Conservation (phyloP, 1,140 invertebrate species). For the Bombus pascuorum region DNA sequence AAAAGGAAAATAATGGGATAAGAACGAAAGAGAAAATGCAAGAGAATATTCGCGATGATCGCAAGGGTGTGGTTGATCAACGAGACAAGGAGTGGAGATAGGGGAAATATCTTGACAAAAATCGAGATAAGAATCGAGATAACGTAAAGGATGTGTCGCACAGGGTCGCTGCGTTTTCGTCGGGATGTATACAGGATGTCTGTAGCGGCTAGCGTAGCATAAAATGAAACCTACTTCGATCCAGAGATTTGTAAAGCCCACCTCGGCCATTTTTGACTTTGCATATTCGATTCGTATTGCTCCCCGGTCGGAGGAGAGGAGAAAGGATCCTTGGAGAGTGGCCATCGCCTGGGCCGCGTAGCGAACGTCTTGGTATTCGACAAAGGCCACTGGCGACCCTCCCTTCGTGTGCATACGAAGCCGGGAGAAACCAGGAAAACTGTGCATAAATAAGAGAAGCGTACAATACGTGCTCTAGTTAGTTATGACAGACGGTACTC, state of each 20-base stretch:
- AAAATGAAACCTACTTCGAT: slow-evolving; percentile 82
- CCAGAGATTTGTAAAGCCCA: slow-evolving; percentile 84
- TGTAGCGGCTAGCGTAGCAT: slow-evolving; percentile 67
- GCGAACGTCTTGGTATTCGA: slow-evolving; percentile 96
- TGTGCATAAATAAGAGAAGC: slow-evolving; percentile 86
- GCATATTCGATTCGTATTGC: slow-evolving; percentile 99
- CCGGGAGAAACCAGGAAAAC: slow-evolving; percentile 98
- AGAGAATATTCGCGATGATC: neutral
- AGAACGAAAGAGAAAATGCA: neutral
- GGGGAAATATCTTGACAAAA: neutral
- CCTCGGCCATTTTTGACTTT: slow-evolving; percentile 97
- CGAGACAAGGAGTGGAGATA: neutral
- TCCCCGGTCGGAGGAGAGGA: slow-evolving; percentile 96
- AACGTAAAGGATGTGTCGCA: neutral
- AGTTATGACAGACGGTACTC: slow-evolving; percentile 66
- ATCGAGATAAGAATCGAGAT: neutral
- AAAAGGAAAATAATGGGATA: neutral
- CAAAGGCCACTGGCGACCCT: slow-evolving; percentile 96
- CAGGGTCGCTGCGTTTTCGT: slow-evolving; percentile 53
- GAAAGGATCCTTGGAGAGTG: slow-evolving; percentile 95
- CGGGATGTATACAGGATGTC: slow-evolving; percentile 13
- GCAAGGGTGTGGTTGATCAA: neutral
- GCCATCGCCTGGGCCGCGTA: slow-evolving; percentile 95
- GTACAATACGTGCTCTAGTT: slow-evolving; percentile 78
- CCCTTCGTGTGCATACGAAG: slow-evolving; percentile 98